Evolutionary conservation across 2,888 invertebrate species (phyloP).

Genomic region (Noctua janthe): DNA sequence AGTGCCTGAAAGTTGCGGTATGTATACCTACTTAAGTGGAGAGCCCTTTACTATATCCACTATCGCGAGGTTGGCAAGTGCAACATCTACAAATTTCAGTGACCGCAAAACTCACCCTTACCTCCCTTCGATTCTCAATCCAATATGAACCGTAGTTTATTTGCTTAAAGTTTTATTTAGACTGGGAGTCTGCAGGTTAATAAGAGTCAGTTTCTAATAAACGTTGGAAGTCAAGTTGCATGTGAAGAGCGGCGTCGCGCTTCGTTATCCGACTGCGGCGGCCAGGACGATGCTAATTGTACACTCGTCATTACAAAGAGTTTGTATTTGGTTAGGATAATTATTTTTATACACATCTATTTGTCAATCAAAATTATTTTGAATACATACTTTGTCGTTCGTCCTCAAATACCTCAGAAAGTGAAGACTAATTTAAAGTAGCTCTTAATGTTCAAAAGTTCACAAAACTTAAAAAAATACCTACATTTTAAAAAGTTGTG

Average conservation of each 20-base stretch:
- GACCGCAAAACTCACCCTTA: constrained; percentile 67
- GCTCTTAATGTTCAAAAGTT: background rate
- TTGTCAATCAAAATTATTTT: background rate
- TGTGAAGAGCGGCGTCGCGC: constrained; percentile 81
- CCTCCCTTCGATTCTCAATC: background rate
- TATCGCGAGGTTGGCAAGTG: constrained; percentile 76
- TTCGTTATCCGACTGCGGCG: constrained; percentile 82
- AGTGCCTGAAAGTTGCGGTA: constrained; percentile 73
- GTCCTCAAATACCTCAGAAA: background rate
- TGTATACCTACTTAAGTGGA: constrained; percentile 75
- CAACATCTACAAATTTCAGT: constrained; percentile 73
- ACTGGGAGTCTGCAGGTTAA: background rate
- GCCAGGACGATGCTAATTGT: constrained; percentile 83
- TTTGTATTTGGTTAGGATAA: constrained; percentile 60
- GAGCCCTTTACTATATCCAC: constrained; percentile 79
- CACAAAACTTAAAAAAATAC: background rate
- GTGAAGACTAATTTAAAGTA: background rate
- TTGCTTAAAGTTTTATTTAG: constrained; percentile 51
- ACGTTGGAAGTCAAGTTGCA: constrained; percentile 78
- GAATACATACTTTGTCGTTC: background rate
- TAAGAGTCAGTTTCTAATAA: constrained; percentile 73
- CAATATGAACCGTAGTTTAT: constrained; percentile 41
- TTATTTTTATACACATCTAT: constrained; percentile 29
- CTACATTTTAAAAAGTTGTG: background rate
- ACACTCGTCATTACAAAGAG: constrained; percentile 76